Conservation (phyloP, 2,113 vertebrate species). For the Cavia aperea region DNA sequence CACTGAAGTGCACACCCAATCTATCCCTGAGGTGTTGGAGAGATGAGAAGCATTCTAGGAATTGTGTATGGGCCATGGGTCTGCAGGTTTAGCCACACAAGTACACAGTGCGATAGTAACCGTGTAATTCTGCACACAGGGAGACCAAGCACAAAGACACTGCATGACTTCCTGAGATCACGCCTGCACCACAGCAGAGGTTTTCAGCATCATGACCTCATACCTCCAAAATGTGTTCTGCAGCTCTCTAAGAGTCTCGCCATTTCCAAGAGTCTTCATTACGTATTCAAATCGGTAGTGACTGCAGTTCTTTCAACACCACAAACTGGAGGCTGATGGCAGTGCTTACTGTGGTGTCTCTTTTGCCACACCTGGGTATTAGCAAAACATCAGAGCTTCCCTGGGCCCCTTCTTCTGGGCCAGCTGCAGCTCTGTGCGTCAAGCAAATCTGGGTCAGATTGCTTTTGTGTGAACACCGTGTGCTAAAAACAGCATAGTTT, state of each 20-base stretch:
- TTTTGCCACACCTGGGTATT: neutral
- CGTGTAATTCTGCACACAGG: neutral
- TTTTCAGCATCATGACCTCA: neutral
- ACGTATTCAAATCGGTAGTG: neutral
- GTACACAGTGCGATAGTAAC: accelerated
- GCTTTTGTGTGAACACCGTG: constrained; percentile 40
- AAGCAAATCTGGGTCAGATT: constrained; percentile 27
- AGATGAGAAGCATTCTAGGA: neutral
- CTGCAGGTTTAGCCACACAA: neutral
- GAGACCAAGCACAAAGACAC: neutral
- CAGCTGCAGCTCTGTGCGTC: constrained; percentile 48
- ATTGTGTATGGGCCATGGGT: neutral
- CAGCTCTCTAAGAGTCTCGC: neutral
- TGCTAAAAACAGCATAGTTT: constrained; percentile 45
- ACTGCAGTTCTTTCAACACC: neutral
- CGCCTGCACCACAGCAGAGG: neutral
- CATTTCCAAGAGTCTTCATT: neutral
- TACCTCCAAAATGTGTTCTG: accelerated
- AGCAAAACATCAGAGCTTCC: neutral
- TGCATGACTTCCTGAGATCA: neutral
- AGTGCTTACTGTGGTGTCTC: neutral
- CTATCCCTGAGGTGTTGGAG: neutral
- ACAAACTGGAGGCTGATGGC: neutral
- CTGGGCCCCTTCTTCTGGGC: neutral
- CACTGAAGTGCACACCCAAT: neutral